Conservation (phyloP, 2,888 invertebrate species). For the Patella depressa region DNA sequence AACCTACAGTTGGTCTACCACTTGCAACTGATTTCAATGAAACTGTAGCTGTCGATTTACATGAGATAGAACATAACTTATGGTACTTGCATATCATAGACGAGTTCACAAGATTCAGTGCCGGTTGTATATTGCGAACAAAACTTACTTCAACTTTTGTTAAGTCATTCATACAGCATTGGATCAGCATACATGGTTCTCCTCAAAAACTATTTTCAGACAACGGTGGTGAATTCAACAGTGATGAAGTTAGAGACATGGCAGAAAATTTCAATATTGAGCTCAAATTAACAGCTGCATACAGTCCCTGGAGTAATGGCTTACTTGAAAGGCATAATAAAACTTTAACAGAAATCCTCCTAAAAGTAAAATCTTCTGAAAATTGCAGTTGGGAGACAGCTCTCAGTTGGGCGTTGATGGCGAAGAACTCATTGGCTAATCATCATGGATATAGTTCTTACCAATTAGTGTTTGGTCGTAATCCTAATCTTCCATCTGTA, state of each 20-base stretch:
- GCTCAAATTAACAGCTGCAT: slow-evolving; percentile 18
- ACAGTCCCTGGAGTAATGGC: slow-evolving; percentile 22
- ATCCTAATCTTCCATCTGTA: slow-evolving; percentile 27
- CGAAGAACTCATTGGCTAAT: slow-evolving; percentile 18
- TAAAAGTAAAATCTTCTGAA: slow-evolving; percentile 24
- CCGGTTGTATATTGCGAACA: slow-evolving; percentile 23
- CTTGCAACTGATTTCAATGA: slow-evolving; percentile 24
- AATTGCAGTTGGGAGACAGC: slow-evolving; percentile 30
- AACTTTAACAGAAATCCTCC: slow-evolving; percentile 27
- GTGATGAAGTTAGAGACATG: slow-evolving; percentile 28
- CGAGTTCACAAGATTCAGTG: slow-evolving; percentile 30
- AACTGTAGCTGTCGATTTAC: slow-evolving; percentile 27
- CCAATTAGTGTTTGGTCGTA: slow-evolving; percentile 26
- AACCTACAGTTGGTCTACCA: slow-evolving; percentile 26
- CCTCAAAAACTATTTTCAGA: slow-evolving; percentile 28
- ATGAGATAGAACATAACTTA: slow-evolving; percentile 23
- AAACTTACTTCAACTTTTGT: slow-evolving; percentile 27
- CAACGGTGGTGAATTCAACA: slow-evolving; percentile 33
- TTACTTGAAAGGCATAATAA: slow-evolving; percentile 20
- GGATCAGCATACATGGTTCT: slow-evolving; percentile 26
- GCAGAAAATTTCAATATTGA: slow-evolving; percentile 33
- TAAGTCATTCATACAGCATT: slow-evolving; percentile 22
- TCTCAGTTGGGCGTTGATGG: slow-evolving; percentile 20
- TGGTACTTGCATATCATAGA: slow-evolving; percentile 32
- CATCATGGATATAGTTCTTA: slow-evolving; percentile 22